Percentiles rank a stretch among this genome's conserved stretches.
These are phyloP conservation scores for Natrix natrix DNA, from an alignment of 2,797 vertebrate genomes.

Conservation along the genomic window DNA sequence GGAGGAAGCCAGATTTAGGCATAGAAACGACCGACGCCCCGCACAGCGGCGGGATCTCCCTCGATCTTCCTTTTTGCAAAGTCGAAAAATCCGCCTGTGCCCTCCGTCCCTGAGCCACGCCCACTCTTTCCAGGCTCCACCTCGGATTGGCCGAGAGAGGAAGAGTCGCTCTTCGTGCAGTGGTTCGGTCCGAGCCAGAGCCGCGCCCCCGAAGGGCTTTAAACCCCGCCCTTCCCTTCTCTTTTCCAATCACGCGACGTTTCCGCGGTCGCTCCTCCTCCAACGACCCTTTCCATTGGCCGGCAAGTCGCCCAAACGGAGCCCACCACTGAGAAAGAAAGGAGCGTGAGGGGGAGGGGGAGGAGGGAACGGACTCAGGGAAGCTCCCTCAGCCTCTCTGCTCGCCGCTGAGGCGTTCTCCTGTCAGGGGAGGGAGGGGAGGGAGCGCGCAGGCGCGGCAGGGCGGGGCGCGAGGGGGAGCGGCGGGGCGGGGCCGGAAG, in stretches of 20 bases:
- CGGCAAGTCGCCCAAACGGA: accelerated
- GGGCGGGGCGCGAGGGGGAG: background rate
- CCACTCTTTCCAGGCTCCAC: background rate
- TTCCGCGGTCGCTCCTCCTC: background rate
- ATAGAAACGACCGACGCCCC: background rate
- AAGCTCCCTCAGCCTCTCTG: too few species aligned
- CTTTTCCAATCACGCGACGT: constrained; percentile 16
- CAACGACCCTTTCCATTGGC: background rate
- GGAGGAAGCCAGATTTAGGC: background rate
- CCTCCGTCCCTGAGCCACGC: background rate
- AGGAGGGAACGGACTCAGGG: too few species aligned
- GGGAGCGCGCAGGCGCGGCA: too few species aligned
- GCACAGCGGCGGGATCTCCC: background rate
- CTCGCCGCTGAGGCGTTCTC: background rate
- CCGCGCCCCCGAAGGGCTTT: background rate
- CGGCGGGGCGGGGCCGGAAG: background rate
- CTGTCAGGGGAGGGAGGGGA: background rate
- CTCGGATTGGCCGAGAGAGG: background rate
- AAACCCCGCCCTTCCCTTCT: background rate
- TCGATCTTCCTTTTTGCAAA: too few species aligned
- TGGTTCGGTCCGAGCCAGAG: background rate
- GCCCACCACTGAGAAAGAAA: background rate
- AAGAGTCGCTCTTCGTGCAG: background rate
- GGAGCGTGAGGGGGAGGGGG: accelerated
- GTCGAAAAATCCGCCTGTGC: constrained; percentile 14